Base-by-base conservation (phyloP, 2,113 vertebrate genomes). In the Pimephales promelas region DNA sequence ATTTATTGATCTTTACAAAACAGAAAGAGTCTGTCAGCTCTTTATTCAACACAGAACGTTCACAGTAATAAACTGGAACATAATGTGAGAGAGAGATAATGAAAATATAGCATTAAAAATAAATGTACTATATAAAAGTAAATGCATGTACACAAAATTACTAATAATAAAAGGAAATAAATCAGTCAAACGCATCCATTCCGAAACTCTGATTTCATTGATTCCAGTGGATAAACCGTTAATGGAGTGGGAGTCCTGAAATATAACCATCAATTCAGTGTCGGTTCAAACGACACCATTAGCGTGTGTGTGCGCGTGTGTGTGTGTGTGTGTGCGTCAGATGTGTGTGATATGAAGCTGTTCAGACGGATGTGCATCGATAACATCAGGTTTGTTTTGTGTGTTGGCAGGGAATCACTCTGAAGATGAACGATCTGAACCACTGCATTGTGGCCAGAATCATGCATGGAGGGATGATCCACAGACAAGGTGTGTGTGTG, bases 381-480 rank as follows among this genome's bases (percentile, higher is more conserved):
- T 34, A 64, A 20, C 14, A 36, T 79, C 18, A n/a, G 3, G 36
- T 20, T 18, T 26, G 11, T 8, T 8, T 18, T 40, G 54, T 79
- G 13, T 86, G n/a, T 90, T 71, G 84, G 64, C 89, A 99, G 98
- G 98, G 98, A 87, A 99, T 99, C 89, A 99, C 98, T 84, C 94
- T 99, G 93, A 99, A 99, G 94, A 98, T 99, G 97, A 99, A 97
- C 86, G 97, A 99, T 71, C 92, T 97, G 76, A 99, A 98, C 92
- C 97, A 98, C 86, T 99, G 98, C 92, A 99, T 98, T 86, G 98
- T 99, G 81, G 98, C 98, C 24, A 95, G 98, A 92, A 99, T 99
- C 90, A 99, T 99, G 97, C 97, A 99, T 0, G 98, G 98, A 57
- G 98, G 98, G 89, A 99, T 99, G 98, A 99, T 99, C 92, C 98